Base-by-base conservation (phyloP, 2,797 vertebrate genomes). In the Gila robusta region DNA sequence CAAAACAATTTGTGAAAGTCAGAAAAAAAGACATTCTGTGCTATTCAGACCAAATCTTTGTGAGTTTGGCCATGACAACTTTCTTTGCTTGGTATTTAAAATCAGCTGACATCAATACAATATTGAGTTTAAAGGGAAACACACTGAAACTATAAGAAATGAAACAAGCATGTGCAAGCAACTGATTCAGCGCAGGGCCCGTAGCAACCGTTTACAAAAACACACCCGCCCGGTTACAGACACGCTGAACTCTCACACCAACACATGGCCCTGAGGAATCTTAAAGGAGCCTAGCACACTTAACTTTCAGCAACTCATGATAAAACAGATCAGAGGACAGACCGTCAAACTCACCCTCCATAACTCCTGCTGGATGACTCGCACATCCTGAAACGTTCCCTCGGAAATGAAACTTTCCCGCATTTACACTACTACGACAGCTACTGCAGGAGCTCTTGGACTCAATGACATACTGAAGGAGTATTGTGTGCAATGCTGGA, bases 351-450 rank as follows among this genome's bases (percentile, higher is more conserved):
- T 95, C 95, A 96, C 94, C 93, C 96, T 91, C 92, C 93, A 92
- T 88, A 97, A 94, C 35, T 94, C 95, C 59, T 76, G 87, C 26
- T 91, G 92, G 90, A 97, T 90, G 87, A 86, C 93, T 91, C 91
- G 88, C 88, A 96, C 87, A 89, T 94, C 94, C 89, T 95, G 93
- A 91, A 94, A 91, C 52, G 96, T 92, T 72, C 91, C 94, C 93
- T 94, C 91, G 80, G 81, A 82, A 66, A 89, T 88, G 41, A 81
- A 90, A 79, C 26, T 47, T 49, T 86, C 88, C 32, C 37, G 39
- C 90, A 91, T 90, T 81, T 87, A 85, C 62, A 28, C 86, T 84
- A 41, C 56, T 23, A 54, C 19, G n/a, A 8, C 69, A 21, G 64
- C 41, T 64, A 64, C 49, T 7, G 56, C 32, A 17, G 23, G 28